A percentile compares a stretch with the other conserved stretches of the same genome.
phyloP scores from a whole-genome alignment of 2,113 vertebrate species.

The Fregetta grallaria region DNA sequence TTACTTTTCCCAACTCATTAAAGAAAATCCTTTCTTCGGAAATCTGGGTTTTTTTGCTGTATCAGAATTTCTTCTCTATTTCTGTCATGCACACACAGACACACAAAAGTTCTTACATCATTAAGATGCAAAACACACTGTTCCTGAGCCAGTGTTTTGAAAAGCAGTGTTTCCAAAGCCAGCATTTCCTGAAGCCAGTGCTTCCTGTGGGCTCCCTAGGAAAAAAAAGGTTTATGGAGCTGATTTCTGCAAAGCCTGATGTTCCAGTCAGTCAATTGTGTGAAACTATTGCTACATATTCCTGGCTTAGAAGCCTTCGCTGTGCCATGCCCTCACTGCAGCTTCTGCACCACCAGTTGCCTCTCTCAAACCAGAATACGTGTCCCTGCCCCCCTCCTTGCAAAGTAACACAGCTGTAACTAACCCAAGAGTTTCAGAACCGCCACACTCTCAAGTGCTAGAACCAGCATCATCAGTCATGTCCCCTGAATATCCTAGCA shows the following conservation, averaged over 20 bases:
- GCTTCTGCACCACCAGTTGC: background rate
- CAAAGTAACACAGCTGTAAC: background rate
- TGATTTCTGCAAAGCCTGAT: constrained; percentile 8
- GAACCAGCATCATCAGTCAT: background rate
- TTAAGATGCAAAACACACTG: background rate
- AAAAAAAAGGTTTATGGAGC: background rate
- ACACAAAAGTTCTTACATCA: background rate
- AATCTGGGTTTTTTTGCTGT: background rate
- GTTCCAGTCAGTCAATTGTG: background rate
- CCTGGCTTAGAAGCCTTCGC: background rate
- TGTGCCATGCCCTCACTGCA: background rate
- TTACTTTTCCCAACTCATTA: background rate
- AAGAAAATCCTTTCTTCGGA: background rate
- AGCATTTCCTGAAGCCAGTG: background rate
- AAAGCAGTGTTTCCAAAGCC: background rate
- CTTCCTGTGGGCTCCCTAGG: background rate
- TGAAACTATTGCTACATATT: background rate
- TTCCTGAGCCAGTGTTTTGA: background rate
- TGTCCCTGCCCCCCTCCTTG: background rate
- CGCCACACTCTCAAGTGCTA: background rate
- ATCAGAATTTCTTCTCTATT: background rate
- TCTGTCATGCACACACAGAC: background rate
- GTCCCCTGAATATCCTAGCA: background rate
- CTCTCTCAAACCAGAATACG: background rate
- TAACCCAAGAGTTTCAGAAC: background rate